Conservation (phyloP, 2,888 invertebrate species). For the Prenolepis imparis region DNA sequence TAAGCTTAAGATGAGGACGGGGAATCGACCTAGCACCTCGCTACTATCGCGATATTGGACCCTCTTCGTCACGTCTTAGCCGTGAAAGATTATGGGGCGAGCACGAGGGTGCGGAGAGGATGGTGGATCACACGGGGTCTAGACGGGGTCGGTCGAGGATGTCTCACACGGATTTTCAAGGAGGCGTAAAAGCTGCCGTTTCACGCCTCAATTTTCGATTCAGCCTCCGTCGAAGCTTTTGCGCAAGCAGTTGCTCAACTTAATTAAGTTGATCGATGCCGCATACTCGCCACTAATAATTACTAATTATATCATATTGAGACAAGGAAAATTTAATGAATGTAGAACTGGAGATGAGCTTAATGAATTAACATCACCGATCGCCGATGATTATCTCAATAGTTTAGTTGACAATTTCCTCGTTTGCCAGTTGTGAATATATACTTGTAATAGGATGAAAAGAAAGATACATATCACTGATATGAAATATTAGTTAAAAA, state of each 20-base stretch:
- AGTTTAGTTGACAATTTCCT: neutral
- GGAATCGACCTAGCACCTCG: slow-evolving; percentile 63
- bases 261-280: slow-evolving; percentile 49
- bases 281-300: slow-evolving; percentile 32
- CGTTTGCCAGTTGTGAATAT: neutral
- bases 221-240: neutral
- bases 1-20: slow-evolving; percentile 62
- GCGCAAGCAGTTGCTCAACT: slow-evolving; percentile 18
- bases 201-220: slow-evolving; percentile 29
- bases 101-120: neutral
- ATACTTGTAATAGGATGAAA: neutral
- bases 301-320: slow-evolving; percentile 39
- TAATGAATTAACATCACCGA: slow-evolving; percentile 37
- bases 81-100: slow-evolving; percentile 60
- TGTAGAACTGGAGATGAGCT: slow-evolving; percentile 8
- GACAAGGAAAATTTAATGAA: slow-evolving; percentile 42
- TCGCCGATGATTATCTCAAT: slow-evolving; percentile 22
- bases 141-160: slow-evolving; percentile 40
- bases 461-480: slow-evolving; percentile 2
- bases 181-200: slow-evolving; percentile 50
- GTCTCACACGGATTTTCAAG: slow-evolving; percentile 47
- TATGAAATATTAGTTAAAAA: neutral
- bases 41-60: slow-evolving; percentile 57
- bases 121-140: neutral
- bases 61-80: slow-evolving; percentile 55